These are phyloP conservation scores for Macrocentrus cingulum DNA, from an alignment of 1,140 invertebrate species.

Conservation along the genomic window DNA sequence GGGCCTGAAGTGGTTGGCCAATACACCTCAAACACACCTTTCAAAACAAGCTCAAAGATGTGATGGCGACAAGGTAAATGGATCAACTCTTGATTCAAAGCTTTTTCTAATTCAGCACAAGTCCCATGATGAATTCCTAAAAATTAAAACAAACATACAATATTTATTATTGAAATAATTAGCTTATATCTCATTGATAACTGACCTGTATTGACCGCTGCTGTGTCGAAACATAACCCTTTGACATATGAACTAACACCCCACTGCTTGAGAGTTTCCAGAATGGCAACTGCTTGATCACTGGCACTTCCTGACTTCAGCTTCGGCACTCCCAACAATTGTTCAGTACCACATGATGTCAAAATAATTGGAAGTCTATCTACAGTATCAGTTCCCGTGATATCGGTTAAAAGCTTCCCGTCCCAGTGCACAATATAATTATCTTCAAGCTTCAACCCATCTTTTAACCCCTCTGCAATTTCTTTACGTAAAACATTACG, in stretches of 20 bases:
- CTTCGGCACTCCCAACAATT: neutral
- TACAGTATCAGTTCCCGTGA: neutral
- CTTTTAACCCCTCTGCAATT: neutral
- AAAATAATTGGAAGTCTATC: neutral
- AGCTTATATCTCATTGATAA: neutral
- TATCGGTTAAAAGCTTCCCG: neutral
- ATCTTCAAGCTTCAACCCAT: neutral
- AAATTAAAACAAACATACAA: neutral
- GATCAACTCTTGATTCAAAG: slow-evolving; percentile 11
- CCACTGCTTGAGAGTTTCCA: neutral
- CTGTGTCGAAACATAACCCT: neutral
- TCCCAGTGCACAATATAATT: neutral
- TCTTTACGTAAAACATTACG: neutral
- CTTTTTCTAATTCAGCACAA: slow-evolving; percentile 15
- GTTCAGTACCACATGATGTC: neutral
- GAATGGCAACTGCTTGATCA: neutral
- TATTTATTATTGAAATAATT: neutral
- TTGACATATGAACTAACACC: neutral
- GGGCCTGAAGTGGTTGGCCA: neutral
- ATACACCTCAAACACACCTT: neutral
- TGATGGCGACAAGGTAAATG: neutral
- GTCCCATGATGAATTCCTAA: slow-evolving; percentile 21
- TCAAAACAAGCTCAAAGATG: neutral
- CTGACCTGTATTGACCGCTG: neutral
- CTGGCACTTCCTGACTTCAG: neutral